Evolutionary conservation across 2,113 vertebrate genomes (phyloP), one percentile per base, ranked within the genome.

Genomic region (Pao palembangensis): DNA sequence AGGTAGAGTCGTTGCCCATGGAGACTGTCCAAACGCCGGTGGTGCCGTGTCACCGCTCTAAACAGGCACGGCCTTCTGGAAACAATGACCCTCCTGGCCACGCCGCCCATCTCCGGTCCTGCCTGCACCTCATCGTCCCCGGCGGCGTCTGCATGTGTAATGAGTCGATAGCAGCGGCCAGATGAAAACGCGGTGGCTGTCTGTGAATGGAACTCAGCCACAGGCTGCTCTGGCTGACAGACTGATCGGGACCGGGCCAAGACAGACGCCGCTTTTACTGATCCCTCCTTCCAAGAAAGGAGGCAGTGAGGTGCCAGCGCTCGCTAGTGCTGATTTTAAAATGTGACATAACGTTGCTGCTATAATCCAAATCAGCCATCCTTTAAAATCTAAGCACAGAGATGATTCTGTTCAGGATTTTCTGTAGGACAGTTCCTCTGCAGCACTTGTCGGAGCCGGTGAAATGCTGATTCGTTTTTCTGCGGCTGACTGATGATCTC

Each of bases 141-240:
- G 67, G 75, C 74, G 63, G 64, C 64, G 79, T 82, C 84, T 82
- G 86, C 88, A 84, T 87, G 86, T 88, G 86, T 81, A 86, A 88
- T 85, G 85, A 85, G 78, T 83, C 53, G 81, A 84, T 86, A 86
- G 81, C 80, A 51, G 74, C 71, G 77, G 79, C 54, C 77, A 80
- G 80, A 84, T 85, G 81, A 88, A 38, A 88, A 80, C 73, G 28
- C 52, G 13, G 61, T 65, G 66, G 72, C 74, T 63, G 73, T 62
- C 69, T 83, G 78, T 82, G 79, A 86, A 87, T 84, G 84, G 77
- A 87, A 78, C 85, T 75, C 81, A 73, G 72, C 73, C 84, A 83
- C 87, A 81, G 81, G 87, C 87, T 80, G 75, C 77, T 86, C 78
- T 76, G 78, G 79, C 85, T 79, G 83, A 88, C 79, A 84, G 62